phyloP scores from a whole-genome alignment of 2,888 invertebrate species.

The Pyrrhia umbra region DNA sequence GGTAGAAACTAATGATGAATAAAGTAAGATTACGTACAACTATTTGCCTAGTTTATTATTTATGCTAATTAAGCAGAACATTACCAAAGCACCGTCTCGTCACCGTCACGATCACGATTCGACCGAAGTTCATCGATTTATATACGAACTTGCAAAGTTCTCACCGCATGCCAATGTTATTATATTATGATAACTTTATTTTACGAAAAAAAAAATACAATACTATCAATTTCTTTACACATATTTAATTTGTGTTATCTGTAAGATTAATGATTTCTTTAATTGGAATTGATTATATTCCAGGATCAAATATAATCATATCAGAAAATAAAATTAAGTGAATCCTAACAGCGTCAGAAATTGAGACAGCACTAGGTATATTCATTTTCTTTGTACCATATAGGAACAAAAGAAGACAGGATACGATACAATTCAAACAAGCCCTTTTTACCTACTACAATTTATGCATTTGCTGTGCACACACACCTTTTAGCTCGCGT shows the following conservation, averaged over 20 bases:
- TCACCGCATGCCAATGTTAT: conserved; percentile 28
- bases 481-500: no score
- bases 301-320: no score
- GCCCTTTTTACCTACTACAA: no score
- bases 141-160: conserved; percentile 24
- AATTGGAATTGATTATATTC: background rate
- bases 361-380: no score
- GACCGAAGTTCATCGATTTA: conserved; percentile 32
- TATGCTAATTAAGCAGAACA: conserved; percentile 19
- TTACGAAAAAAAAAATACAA: background rate
- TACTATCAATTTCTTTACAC: background rate
- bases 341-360: no score
- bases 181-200: no score
- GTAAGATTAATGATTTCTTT: background rate
- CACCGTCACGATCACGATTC: conserved; percentile 41
- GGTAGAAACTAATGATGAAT: background rate
- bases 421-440: no score
- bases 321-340: no score
- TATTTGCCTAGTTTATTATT: background rate
- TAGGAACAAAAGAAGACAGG: no score
- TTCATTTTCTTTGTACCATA: no score
- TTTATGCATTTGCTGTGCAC: background rate
- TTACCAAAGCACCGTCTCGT: conserved; percentile 18
- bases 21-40: background rate
- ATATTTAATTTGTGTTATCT: background rate